Conservation (phyloP, 2,888 invertebrate species). For the Incurvaria masculella region DNA sequence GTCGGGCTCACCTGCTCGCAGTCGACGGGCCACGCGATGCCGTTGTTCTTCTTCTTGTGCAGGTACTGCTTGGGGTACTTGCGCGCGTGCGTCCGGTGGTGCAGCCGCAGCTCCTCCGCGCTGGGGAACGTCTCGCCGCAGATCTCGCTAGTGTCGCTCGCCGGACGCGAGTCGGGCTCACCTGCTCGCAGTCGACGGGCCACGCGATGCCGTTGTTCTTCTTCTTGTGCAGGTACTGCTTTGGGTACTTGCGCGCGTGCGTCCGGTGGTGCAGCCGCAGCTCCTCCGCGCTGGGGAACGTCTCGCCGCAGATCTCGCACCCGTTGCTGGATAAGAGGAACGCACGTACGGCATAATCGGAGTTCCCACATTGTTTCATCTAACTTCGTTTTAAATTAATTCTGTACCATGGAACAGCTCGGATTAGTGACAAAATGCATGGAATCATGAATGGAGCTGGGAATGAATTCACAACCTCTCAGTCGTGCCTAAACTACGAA, state of each 20-base stretch:
- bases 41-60: slow-evolving; percentile 22
- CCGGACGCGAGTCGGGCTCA: no score
- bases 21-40: slow-evolving; percentile 28
- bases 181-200: slow-evolving; percentile 37
- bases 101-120: slow-evolving; percentile 32
- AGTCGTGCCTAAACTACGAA: no score
- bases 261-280: slow-evolving; percentile 34
- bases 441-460: no score
- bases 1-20: slow-evolving; percentile 32
- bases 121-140: slow-evolving; percentile 35
- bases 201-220: slow-evolving; percentile 19
- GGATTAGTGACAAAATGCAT: no score
- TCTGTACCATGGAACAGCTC: no score
- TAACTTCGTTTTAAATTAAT: no score
- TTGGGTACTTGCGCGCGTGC: slow-evolving; percentile 35
- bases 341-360: no score
- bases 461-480: no score
- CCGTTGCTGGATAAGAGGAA: no score
- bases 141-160: slow-evolving; percentile 24
- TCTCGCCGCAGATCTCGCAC: slow-evolving; percentile 38
- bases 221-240: slow-evolving; percentile 36
- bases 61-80: slow-evolving; percentile 37
- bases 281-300: slow-evolving; percentile 30
- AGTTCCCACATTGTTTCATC: no score
- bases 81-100: slow-evolving; percentile 37